Conservation (phyloP, 2,888 invertebrate species). For the Phrixothrix hirtus region DNA sequence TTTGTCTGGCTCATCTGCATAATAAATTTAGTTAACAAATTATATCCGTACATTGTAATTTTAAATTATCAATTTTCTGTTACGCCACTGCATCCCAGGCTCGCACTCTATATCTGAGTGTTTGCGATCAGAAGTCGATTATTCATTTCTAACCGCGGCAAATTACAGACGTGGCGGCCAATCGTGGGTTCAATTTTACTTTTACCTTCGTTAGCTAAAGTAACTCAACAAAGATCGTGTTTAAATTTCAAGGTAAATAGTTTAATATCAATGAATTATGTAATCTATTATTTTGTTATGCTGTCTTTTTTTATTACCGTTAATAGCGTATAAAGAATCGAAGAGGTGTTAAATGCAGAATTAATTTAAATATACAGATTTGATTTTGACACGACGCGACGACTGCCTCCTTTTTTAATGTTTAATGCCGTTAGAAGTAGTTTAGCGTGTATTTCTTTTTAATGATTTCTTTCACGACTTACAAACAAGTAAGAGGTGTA, state of each 20-base stretch:
- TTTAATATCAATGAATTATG: constrained; percentile 6
- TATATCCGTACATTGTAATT: too few relatives aligned
- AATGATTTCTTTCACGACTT: constrained; percentile 32
- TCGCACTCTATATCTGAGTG: constrained; percentile 13
- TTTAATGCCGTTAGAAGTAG: constrained; percentile 14
- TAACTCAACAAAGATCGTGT: constrained; percentile 29
- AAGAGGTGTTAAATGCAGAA: constrained; percentile 7
- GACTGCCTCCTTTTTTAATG: too few relatives aligned
- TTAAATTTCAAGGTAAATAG: constrained; percentile 36
- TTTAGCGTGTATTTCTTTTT: constrained; percentile 27
- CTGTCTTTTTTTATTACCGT: too few relatives aligned
- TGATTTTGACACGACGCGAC: too few relatives aligned
- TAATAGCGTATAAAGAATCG: too few relatives aligned
- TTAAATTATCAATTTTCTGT: too few relatives aligned
- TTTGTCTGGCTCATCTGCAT: too few relatives aligned
- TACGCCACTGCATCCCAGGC: constrained; percentile 14
- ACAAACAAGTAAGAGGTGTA: constrained; percentile 30
- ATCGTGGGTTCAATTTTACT: constrained; percentile 44
- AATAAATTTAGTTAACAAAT: too few relatives aligned
- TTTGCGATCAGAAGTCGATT: constrained; percentile 12
- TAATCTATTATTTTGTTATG: too few relatives aligned
- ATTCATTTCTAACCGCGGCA: constrained; percentile 44
- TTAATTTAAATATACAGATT: too few relatives aligned
- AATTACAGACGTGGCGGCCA: constrained; percentile 42
- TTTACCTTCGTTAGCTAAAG: constrained; percentile 43